Base-by-base conservation (phyloP, 2,888 invertebrate species). In the Melanargia galathea region DNA sequence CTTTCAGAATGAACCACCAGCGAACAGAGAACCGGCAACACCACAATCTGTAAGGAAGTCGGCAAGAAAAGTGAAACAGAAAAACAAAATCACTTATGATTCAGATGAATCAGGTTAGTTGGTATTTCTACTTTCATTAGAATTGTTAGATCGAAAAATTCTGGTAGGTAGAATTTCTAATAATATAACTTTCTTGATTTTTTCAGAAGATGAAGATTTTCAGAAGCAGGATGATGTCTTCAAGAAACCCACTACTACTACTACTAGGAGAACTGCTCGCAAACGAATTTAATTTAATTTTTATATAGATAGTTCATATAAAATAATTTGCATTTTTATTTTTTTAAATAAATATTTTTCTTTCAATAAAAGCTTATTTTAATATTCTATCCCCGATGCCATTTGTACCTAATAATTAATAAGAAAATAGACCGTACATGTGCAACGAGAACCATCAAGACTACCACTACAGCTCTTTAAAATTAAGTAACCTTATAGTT, bases 31-130 rank as follows among this genome's bases (percentile, higher is more conserved):
- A 16, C 45, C 75, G 63, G 33, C 58, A 11, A 82, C 84, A 1
- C 85, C 90, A 2, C 80, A 78, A 35, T 80, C 87, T 8, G 78
- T 84, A 3, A 79, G 90, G 68, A 90, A 89, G 67, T 90, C 90
- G 0, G 81, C 71, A 70, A 79, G 90, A 63, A 84, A 78, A 75
- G 78, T 77, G 6, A 74, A 78, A 13, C 67, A 80, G 16, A 82
- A 81, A 66, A 71, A 73, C 24, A 86, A 78, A 75, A 70, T 69
- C 10, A 69, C 68, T 10, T 73, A 33, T n/a, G 20, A 52, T 20
- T 88, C 88, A 0, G 89, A 90, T 62, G 90, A 90, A 63, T 91
- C 91, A 71, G 92, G 91, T 90, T 79, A 66, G 16, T 55, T 22
- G 0, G 0, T 26, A 26, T 26, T 26, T 5, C 24, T 26, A 26